Base-by-base conservation (phyloP, 2,888 invertebrate genomes). In the Stegana nigrithorax region DNA sequence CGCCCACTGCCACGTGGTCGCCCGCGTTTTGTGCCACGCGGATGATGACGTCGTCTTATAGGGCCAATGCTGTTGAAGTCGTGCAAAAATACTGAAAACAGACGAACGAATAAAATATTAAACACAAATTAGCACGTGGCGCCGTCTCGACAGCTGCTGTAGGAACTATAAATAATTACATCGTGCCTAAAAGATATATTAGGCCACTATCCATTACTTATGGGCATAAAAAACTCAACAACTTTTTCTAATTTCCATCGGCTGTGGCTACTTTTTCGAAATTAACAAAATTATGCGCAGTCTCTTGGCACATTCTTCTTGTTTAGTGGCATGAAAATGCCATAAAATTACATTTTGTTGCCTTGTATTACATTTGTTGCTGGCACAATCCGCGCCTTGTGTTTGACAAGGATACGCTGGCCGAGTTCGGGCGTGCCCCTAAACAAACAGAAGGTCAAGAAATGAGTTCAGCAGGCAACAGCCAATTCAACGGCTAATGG, bases 1-100 rank as follows among this genome's bases (percentile, higher is more conserved):
- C 92, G 86, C 0, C 92, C 91, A 62, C 93, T 91, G 64, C 93
- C 93, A 57, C 93, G 88, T 55, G 93, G 93, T 51, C 93, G 87
- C 0, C 93, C 93, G 17, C 93, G 89, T 75, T 91, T 89, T 1
- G 91, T 89, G 51, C 89, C 88, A 29, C 91, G 90, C 64, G 85
- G 85, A 81, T 85, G 83, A 75, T 85, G 85, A 62, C 86, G 81
- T 57, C 86, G 71, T 59, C 85, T 78, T 63, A 81, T 74, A 63
- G 83, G 77, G 7, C 83, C 82, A 45, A 85, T 69, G 44, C 78
- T 68, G 60, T 80, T 81, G 68, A 80, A 82, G 57, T 85, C 83
- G 61, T 80, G 78, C 63, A 84, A 83, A 62, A 83, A 75, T 64
- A 69, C 85, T 84, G 73, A 61, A 81, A 76, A 63, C n/a, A n/a